Evolutionary conservation across 2,797 vertebrate genomes (phyloP), one percentile per base, ranked within the genome.

Genomic region (Enteromius treurensis): DNA sequence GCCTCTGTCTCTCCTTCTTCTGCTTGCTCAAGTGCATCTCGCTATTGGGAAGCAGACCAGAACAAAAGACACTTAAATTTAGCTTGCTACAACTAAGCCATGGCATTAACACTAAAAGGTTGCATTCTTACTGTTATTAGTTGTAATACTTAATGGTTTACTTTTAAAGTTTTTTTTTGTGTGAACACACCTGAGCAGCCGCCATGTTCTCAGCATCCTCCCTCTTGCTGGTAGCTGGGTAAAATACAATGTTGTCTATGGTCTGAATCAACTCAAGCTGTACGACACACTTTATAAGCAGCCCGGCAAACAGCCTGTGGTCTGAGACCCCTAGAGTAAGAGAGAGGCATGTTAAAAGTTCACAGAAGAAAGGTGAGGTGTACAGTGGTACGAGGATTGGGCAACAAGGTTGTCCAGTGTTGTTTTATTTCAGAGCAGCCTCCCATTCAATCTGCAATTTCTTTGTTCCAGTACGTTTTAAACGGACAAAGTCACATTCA

Each of bases 191-290:
- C 96, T 99, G 97, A 80, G 97, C 97, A 60, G 97, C 97, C 26
- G 97, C 97, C 96, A 99, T 96, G 91, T 97, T 97, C 79, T 99
- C 97, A 1, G 97, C 98, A 80, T 99, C 98, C 83, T 99, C 98
- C 87, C 98, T 99, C 91, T 98, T 99, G 92, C 98, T 99, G 3
- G 97, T 99, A 10, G 97, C 92, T 4, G 98, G 98, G 87, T 94
- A 99, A 91, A 99, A 99, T 58, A 99, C 98, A 1, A 99, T 99
- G 90, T 97, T 98, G 93, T 99, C 98, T n/a, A 99, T 96, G 82
- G 98, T 98, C 91, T 99, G 98, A 89, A 99, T 99, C 77, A 99
- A 89, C 82, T 99, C 98, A 68, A 99, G 92, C 92, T 99, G 98
- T 0, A 99, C 98, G 71, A 99, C 98, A 67, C 98, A 99, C 90